Conservation (phyloP, 1,140 invertebrate genomes). For the Eulimnadia texana region DNA sequence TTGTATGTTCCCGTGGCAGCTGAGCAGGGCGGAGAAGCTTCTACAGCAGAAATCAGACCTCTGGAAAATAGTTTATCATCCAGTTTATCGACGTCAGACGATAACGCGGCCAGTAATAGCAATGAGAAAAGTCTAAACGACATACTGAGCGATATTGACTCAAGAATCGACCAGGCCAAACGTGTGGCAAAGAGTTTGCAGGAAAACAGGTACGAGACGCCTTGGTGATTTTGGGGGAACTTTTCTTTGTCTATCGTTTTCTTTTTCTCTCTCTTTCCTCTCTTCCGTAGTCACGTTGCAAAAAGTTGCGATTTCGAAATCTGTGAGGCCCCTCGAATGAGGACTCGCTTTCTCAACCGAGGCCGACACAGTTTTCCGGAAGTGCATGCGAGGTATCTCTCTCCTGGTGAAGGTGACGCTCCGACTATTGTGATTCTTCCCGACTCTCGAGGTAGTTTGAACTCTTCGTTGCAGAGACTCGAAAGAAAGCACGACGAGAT, state of each 20-base stretch:
- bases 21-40: neutral
- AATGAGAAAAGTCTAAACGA: conserved; percentile 5
- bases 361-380: neutral
- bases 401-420: neutral
- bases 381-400: neutral
- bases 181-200: neutral
- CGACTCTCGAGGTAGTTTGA: neutral
- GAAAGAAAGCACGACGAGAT: neutral
- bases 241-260: neutral
- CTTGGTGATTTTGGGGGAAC: neutral
- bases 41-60: neutral
- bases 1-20: conserved; percentile 58
- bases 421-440: neutral
- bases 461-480: neutral
- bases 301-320: too few species aligned
- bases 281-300: neutral
- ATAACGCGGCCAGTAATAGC: neutral
- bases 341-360: neutral
- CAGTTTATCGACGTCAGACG: neutral
- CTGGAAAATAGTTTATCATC: neutral
- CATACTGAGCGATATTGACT: neutral
- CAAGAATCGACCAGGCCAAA: conserved; percentile 4
- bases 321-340: too few species aligned
- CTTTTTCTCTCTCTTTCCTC: neutral
- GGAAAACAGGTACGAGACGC: neutral